Base-by-base conservation (phyloP, 2,888 invertebrate genomes). In the Plebejus anna region DNA sequence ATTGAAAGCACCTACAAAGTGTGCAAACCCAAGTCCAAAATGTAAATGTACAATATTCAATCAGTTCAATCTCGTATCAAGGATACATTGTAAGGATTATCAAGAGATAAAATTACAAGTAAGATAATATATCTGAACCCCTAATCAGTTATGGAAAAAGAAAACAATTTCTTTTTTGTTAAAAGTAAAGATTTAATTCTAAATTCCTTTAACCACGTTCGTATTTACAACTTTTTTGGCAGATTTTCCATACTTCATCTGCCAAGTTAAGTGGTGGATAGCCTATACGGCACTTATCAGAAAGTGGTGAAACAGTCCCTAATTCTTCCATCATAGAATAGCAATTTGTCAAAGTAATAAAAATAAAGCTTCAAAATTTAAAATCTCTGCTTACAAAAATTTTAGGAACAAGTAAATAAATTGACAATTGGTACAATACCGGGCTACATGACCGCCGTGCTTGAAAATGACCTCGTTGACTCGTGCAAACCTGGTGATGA, bases 401-500 rank as follows among this genome's bases (percentile, higher is more conserved):
- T 89, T 76, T 91, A 97, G 96, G 98, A 98, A 86, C 96, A 96
- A 92, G 95, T 97, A 16, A 96, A 96, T 81, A 96, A 96, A 83
- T 89, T 96, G 79, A 95, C 95, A 78, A 94, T 96, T 80, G 97
- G 97, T 4, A 95, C 95, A 38, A 96, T 97, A 82, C 97, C 97
- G 0, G 95, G 96, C 16, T 95, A 96, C 0, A 95, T 97, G 93
- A 96, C 96, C 95, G 96, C 97, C 0, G 96, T 96, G 0, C 85
- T 98, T 70, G 97, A 97, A 85, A 96, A 98, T 91, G 98, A 98
- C 89, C 92, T 98, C 38, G 98, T 98, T 0, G 98, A 98, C 88
- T 91, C 92, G 79, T 98, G 98, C 86, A 97, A 97, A 88, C 98
- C 98, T 76, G 98, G 98, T 0, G 98, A 98, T 94, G 97, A 97